These are phyloP conservation scores for Passerculus sandwichensis DNA, from an alignment of 2,797 vertebrate species.

Conservation along the genomic window DNA sequence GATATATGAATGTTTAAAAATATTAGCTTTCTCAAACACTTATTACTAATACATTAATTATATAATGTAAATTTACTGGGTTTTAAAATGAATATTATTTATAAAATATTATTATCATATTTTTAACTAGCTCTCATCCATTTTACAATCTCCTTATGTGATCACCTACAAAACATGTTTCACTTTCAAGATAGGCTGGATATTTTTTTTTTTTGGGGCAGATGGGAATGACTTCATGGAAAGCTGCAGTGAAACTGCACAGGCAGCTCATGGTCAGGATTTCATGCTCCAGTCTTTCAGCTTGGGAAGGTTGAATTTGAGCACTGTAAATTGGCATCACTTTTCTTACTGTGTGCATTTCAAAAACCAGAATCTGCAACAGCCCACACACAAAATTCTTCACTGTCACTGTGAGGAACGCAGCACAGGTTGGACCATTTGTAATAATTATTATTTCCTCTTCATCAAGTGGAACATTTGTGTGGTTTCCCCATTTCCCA, in stretches of 20 bases:
- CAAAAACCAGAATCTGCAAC: not conserved
- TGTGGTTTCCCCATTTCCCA: not conserved
- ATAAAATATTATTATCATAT: not conserved
- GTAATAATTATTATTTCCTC: not conserved
- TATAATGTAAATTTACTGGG: not conserved
- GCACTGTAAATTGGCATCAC: not conserved
- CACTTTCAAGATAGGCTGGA: not conserved
- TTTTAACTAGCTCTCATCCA: not conserved
- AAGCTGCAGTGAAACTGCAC: not conserved
- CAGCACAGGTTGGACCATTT: not conserved
- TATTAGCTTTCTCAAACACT: not conserved
- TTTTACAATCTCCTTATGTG: not conserved
- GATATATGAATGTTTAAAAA: not conserved
- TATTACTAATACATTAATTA: not conserved
- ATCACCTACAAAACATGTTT: not conserved
- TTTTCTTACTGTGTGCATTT: not conserved
- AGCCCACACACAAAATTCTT: not conserved
- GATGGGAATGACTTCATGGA: not conserved
- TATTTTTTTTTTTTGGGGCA: not conserved
- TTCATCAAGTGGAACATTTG: not conserved
- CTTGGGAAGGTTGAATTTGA: not conserved
- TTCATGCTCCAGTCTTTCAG: not conserved
- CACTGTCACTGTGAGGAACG: not conserved
- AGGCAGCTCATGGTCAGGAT: not conserved
- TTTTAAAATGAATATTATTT: not conserved